Conservation (phyloP, 2,797 vertebrate species). For the Rhabdomys pumilio region DNA sequence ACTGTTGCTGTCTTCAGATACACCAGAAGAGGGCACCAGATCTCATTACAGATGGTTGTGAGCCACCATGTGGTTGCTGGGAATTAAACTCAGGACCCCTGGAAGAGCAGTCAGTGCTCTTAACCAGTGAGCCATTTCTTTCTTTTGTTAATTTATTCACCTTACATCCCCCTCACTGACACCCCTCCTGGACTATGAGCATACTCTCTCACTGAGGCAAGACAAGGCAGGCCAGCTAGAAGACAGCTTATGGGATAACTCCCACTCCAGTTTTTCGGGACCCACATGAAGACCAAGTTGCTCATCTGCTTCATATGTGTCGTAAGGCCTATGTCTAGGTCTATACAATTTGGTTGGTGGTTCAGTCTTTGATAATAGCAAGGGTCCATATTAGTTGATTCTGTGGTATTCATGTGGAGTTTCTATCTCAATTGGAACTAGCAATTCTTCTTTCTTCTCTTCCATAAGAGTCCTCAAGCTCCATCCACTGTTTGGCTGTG, state of each 20-base stretch:
- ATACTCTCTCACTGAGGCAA: neutral
- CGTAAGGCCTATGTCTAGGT: accelerated
- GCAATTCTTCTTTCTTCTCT: neutral
- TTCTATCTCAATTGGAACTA: neutral
- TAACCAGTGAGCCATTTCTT: too few relatives aligned
- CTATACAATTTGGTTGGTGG: neutral
- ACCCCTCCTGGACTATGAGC: neutral
- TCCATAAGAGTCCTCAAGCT: neutral
- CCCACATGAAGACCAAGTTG: neutral
- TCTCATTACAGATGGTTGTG: too few relatives aligned
- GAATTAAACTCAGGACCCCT: too few relatives aligned
- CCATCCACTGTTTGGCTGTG: neutral
- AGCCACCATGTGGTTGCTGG: too few relatives aligned
- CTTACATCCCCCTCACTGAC: neutral
- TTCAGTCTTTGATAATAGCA: neutral
- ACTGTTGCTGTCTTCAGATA: too few relatives aligned
- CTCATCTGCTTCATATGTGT: neutral
- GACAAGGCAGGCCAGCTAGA: neutral
- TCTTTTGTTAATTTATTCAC: neutral
- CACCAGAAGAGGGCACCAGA: too few relatives aligned
- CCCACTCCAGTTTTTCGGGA: neutral
- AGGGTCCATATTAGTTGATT: neutral
- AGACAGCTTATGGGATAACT: neutral
- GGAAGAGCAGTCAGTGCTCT: too few relatives aligned
- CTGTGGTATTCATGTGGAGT: neutral